These are phyloP conservation scores for Paramisgurnus dabryanus DNA, from an alignment of 2,113 vertebrate genomes.

Conservation along the genomic window DNA sequence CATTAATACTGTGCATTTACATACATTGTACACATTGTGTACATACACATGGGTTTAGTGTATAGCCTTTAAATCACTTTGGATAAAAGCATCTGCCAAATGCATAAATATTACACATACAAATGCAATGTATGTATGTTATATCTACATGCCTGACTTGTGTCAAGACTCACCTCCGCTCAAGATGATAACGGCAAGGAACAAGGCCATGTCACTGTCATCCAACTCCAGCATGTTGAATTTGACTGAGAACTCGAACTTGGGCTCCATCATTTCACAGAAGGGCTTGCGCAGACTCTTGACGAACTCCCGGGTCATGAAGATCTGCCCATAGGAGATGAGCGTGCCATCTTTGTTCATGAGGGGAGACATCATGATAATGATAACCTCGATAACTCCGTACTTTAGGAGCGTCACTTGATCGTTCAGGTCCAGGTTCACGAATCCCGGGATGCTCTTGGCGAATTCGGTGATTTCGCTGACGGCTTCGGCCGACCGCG, in stretches of 20 bases:
- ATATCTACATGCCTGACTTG: too few species aligned
- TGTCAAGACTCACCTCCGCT: slow-evolving; percentile 86
- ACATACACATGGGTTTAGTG: too few species aligned
- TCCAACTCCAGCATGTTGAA: slow-evolving; percentile 98
- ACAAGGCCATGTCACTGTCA: slow-evolving; percentile 96
- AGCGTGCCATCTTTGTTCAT: slow-evolving; percentile 99
- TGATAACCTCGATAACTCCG: slow-evolving; percentile 94
- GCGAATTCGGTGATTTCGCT: slow-evolving; percentile 97
- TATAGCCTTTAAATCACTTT: too few species aligned
- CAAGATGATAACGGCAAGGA: slow-evolving; percentile 97
- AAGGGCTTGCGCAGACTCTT: slow-evolving; percentile 97
- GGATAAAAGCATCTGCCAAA: too few species aligned
- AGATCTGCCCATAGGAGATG: slow-evolving; percentile 93
- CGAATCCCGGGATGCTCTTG: slow-evolving; percentile 95
- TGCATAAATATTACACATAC: too few species aligned
- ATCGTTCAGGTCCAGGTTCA: slow-evolving; percentile 92
- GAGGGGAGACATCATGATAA: slow-evolving; percentile 92
- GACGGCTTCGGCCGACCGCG: slow-evolving; percentile 91
- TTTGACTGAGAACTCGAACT: slow-evolving; percentile 97
- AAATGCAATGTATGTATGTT: too few species aligned
- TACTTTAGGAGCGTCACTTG: slow-evolving; percentile 98
- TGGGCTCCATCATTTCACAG: slow-evolving; percentile 96
- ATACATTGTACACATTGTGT: too few species aligned
- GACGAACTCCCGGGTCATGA: slow-evolving; percentile 98
- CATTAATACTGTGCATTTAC: too few species aligned